Evolutionary conservation across 1,140 invertebrate species (phyloP).

Genomic region (Vollenhovia emeryi): DNA sequence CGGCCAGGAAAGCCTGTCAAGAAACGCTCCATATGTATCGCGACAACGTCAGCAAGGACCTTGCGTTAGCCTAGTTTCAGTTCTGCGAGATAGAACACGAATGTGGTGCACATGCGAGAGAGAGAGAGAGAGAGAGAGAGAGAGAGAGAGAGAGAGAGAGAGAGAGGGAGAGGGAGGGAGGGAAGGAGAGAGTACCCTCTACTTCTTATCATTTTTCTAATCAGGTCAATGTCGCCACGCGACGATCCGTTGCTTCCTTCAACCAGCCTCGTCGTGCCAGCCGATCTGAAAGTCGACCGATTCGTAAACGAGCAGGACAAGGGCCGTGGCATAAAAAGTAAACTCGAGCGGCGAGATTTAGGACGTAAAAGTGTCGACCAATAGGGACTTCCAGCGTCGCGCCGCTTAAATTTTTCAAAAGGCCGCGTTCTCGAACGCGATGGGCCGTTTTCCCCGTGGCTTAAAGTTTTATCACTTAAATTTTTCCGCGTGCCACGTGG

Average conservation of each 20-base stretch:
- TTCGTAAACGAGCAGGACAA: not conserved
- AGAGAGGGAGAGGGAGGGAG: not conserved
- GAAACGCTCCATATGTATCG: not conserved
- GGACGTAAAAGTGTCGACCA: too few relatives aligned
- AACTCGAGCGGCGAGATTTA: too few relatives aligned
- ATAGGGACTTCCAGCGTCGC: too few relatives aligned
- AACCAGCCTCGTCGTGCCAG: not conserved
- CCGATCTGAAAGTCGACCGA: conserved; percentile 6
- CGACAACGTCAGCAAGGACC: conserved; percentile 25
- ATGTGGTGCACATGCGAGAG: too few relatives aligned
- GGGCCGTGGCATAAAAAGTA: too few relatives aligned
- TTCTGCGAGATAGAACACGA: conserved; percentile 8
- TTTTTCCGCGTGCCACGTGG: too few relatives aligned
- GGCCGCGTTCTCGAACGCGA: too few relatives aligned
- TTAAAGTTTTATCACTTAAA: too few relatives aligned
- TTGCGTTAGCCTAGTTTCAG: conserved; percentile 40
- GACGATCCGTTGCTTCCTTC: conserved; percentile 27
- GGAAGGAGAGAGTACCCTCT: not conserved
- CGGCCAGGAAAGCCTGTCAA: not conserved
- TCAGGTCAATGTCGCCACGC: conserved; percentile 33
- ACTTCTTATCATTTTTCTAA: conserved; percentile 48
- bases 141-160: not conserved
- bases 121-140: not conserved
- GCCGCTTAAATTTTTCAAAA: too few relatives aligned
- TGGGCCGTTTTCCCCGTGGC: too few relatives aligned